Base-by-base conservation (phyloP, 2,888 invertebrate species). In the Leptogaster cylindrica region DNA sequence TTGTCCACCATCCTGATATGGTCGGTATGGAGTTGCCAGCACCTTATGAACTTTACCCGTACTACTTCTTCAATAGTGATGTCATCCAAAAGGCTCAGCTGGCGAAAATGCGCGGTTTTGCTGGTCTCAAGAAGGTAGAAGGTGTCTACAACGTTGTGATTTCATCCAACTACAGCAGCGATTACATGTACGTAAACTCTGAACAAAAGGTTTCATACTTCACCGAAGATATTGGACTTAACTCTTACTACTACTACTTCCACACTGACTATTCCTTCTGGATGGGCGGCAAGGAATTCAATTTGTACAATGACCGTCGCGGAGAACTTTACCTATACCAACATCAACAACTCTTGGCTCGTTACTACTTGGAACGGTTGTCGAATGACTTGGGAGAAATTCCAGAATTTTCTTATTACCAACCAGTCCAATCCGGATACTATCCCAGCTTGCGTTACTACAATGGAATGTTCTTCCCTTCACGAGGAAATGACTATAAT, bases 331-430 rank as follows among this genome's bases (percentile, higher is more conserved):
- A 86, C 82, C 86, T 86, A 77, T 87, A 83, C 81, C 82, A 84
- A 76, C 87, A 89, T 76, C 87, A 89, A 74, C 88, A 90, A 77
- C 75, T 89, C 10, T 75, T 88, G 73, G 86, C 88, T 68, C 87
- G 89, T 75, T 90, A 88, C 82, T 86, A 87, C 74, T 78, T 89
- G 75, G 89, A 90, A 75, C 87, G 90, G 78, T 79, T 88, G 65
- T 83, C 87, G 28, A 86, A 88, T 72, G 86, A 85, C 16, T 74
- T 89, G 69, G 86, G 86, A 10, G 84, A 85, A 46, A 84, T 89
- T 70, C 83, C 85, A 4, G 82, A 84, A 27, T 80, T 88, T 70
- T 81, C 83, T 72, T 86, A 83, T 83, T 77, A 83, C 74, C 74
- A 80, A 31, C 78, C 83, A 33, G 76, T 84, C 58, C 76, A 81